Evolutionary conservation across 2,797 vertebrate species (phyloP).

Genomic region (Darevskia nairensis): DNA sequence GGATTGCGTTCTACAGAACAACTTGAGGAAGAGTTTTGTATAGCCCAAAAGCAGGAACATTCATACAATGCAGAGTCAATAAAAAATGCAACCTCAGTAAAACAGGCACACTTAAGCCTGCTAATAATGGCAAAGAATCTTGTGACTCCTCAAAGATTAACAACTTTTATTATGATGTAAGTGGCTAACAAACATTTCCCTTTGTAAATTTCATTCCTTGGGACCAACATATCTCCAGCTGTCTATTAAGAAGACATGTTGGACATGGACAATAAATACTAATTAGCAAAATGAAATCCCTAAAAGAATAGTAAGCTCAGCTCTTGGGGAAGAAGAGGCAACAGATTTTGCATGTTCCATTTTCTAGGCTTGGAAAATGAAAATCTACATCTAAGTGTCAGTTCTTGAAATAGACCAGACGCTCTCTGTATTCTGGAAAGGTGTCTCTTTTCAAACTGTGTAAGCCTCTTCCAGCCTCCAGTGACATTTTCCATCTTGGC

Average conservation of each 20-base stretch:
- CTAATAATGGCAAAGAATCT: neutral
- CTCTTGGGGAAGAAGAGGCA: constrained; percentile 48
- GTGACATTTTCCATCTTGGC: constrained; percentile 50
- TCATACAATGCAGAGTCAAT: neutral
- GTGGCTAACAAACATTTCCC: neutral
- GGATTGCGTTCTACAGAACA: constrained; percentile 29
- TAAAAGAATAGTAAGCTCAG: constrained; percentile 23
- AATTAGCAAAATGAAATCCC: constrained; percentile 36
- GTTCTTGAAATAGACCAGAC: constrained; percentile 55
- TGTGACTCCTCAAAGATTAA: neutral
- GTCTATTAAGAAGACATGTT: neutral
- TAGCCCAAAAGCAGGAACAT: neutral
- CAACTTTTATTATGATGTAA: neutral
- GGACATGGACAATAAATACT: neutral
- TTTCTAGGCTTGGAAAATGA: constrained; percentile 62
- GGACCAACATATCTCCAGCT: neutral
- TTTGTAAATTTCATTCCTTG: neutral
- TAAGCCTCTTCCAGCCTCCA: constrained; percentile 21
- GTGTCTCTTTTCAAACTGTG: constrained; percentile 44
- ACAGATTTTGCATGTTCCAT: constrained; percentile 60
- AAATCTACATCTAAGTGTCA: constrained; percentile 57
- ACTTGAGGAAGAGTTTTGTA: constrained; percentile 35
- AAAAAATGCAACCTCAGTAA: neutral
- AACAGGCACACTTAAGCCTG: neutral
- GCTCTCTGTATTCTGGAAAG: constrained; percentile 52